phyloP scores from a whole-genome alignment of 1,140 invertebrate genomes.

The Ptiloglossa arizonensis region DNA sequence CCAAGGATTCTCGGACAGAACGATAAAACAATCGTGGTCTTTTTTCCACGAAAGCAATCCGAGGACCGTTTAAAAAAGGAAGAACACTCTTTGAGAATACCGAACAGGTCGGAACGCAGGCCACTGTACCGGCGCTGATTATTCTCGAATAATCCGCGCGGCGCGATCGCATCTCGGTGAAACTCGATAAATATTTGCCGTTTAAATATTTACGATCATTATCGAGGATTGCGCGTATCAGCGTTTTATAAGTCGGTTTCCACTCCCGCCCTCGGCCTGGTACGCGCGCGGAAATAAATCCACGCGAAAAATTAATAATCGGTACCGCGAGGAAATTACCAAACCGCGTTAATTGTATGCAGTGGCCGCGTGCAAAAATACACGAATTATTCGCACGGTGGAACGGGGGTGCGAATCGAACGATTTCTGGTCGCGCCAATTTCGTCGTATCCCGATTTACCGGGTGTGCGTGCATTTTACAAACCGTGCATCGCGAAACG shows the following conservation, averaged over 20 bases:
- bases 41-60: no score
- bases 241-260: conserved; percentile 14
- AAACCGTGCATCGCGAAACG: no score
- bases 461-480: no score
- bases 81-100: no score
- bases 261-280: not conserved
- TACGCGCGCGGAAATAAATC: conserved; percentile 38
- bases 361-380: conserved; percentile 6
- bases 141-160: conserved; percentile 7
- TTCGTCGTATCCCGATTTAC: no score
- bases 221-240: conserved; percentile 14
- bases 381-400: no score
- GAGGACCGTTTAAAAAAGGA: no score
- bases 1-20: no score
- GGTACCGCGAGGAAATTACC: conserved; percentile 4
- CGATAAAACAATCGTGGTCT: no score
- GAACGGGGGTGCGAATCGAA: no score
- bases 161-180: not conserved
- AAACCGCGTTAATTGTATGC: conserved; percentile 42
- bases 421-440: no score
- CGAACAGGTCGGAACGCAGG: not conserved
- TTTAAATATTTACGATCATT: conserved; percentile 44
- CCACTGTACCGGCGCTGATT: conserved; percentile 7
- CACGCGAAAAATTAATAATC: conserved; percentile 34
- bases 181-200: conserved; percentile 17